phyloP scores from a whole-genome alignment of 2,888 invertebrate genomes.

The Odontocolon sp. region DNA sequence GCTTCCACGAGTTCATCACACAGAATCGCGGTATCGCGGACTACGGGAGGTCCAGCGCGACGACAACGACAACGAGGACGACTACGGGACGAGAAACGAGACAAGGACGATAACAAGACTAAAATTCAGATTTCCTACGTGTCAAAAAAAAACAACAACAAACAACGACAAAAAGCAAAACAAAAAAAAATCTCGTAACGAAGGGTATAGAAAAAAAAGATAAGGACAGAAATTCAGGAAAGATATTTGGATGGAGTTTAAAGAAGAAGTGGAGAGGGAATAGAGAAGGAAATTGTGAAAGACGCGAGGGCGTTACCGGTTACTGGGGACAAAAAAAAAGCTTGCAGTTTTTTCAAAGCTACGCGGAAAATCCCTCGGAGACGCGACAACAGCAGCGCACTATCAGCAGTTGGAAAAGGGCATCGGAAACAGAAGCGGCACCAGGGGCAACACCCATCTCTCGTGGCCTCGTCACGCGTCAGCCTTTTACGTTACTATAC shows the following conservation, averaged over 20 bases:
- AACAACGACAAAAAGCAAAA: neutral
- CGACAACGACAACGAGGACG: neutral
- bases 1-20: constrained; percentile 66
- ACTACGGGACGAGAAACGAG: constrained; percentile 11
- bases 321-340: no score
- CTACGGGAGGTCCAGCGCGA: constrained; percentile 70
- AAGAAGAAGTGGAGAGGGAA: neutral
- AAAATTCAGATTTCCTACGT: no score
- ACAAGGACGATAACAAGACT: neutral
- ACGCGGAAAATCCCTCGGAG: constrained; percentile 31
- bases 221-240: neutral
- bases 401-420: constrained; percentile 39
- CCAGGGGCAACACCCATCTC: constrained; percentile 59
- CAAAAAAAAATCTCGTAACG: neutral
- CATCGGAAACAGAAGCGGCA: constrained; percentile 42
- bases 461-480: constrained; percentile 56
- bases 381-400: constrained; percentile 25
- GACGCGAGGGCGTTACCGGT: constrained; percentile 40
- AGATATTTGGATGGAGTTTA: neutral
- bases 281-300: neutral
- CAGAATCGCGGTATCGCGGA: constrained; percentile 74
- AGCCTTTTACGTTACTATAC: constrained; percentile 43
- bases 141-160: neutral
- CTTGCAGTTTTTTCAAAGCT: constrained; percentile 7
- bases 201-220: neutral